These are phyloP conservation scores for Eilema griseolum DNA, from an alignment of 2,888 invertebrate genomes.

Conservation along the genomic window DNA sequence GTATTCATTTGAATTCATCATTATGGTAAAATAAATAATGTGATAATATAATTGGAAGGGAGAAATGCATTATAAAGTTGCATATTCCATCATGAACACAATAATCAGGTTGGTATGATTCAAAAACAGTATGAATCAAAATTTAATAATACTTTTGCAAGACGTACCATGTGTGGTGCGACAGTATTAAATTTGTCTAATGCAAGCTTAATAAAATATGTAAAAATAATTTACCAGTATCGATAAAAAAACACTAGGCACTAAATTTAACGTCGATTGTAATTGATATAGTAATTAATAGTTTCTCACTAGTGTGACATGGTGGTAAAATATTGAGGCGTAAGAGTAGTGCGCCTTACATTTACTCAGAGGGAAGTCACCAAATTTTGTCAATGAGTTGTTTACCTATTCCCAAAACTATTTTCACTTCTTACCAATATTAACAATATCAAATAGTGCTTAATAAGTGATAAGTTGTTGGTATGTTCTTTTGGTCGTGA, in stretches of 20 bases:
- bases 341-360: neutral
- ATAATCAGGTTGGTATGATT: slow-evolving; percentile 15
- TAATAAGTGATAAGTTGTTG: neutral
- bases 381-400: neutral
- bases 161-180: neutral
- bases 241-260: neutral
- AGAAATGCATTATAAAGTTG: slow-evolving; percentile 26
- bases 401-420: neutral
- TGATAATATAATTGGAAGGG: slow-evolving; percentile 25
- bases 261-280: neutral
- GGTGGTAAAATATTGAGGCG: neutral
- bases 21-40: slow-evolving; percentile 21
- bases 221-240: neutral
- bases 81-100: slow-evolving; percentile 23
- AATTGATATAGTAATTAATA: neutral
- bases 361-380: neutral
- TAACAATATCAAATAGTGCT: neutral
- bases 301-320: neutral
- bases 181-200: slow-evolving; percentile 6
- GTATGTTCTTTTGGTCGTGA: neutral
- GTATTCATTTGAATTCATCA: slow-evolving; percentile 54
- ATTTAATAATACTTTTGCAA: slow-evolving; percentile 8
- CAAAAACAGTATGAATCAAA: slow-evolving; percentile 16
- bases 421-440: neutral
- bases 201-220: slow-evolving; percentile 2